Conservation (phyloP, 1,140 invertebrate species). For the silkworm (Bombyx mori) region ASM3026992v2 NC_085117.1:17756001-17756500, state of each 20-base stretch:
- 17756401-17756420: background rate
- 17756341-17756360: constrained; percentile 26
- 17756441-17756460: constrained; percentile 31
- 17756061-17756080: too few species aligned
- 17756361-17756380: constrained; percentile 12
- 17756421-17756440: background rate
- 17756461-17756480: constrained; percentile 55
- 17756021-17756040: too few species aligned
- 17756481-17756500: constrained; percentile 40
- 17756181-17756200: too few species aligned
- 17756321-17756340: constrained; percentile 36
- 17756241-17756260: constrained; percentile 15
- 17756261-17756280: constrained; percentile 14
- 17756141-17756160: too few species aligned
- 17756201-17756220: too few species aligned
- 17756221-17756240: constrained; percentile 7
- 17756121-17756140: too few species aligned
- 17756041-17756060: too few species aligned
- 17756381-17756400: background rate
- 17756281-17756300: constrained; percentile 41
- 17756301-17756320: constrained; percentile 45
- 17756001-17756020: too few species aligned
- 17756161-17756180: too few species aligned
- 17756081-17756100: too few species aligned
- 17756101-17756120: too few species aligned